Evolutionary conservation across 2,113 vertebrate species (phyloP).

Genomic region (Podarcis muralis): DNA sequence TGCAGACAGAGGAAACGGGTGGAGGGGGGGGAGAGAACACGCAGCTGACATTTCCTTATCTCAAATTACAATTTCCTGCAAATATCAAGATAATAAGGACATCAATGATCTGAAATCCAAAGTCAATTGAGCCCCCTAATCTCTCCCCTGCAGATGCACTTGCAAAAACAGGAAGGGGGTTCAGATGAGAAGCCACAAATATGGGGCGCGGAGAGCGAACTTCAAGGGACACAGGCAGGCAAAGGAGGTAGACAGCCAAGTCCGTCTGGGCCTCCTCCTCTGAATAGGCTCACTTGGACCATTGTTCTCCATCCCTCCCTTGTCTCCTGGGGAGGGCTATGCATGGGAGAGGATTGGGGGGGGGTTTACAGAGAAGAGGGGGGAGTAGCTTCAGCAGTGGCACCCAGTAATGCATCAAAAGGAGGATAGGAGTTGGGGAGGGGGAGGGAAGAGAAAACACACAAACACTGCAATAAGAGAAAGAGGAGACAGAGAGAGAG

Average conservation of each 20-base stretch:
- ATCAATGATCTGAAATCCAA: slow-evolving; percentile 39
- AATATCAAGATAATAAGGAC: slow-evolving; percentile 67
- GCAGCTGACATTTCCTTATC: slow-evolving; percentile 68
- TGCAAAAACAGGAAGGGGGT: neutral
- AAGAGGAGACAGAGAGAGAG: slow-evolving; percentile 69
- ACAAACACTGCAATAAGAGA: slow-evolving; percentile 37
- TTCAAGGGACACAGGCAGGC: neutral
- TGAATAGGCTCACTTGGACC: slow-evolving; percentile 64
- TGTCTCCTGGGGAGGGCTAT: slow-evolving; percentile 73
- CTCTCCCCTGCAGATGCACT: neutral
- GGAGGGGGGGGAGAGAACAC: neutral
- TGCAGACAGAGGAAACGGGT: slow-evolving; percentile 35
- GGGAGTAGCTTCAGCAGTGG: slow-evolving; percentile 70
- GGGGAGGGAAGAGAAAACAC: slow-evolving; percentile 24
- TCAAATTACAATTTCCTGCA: slow-evolving; percentile 73
- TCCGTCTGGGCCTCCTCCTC: slow-evolving; percentile 49
- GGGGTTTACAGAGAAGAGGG: slow-evolving; percentile 57
- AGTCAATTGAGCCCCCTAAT: slow-evolving; percentile 10
- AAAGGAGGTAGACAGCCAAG: slow-evolving; percentile 45
- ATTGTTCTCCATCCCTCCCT: slow-evolving; percentile 73
- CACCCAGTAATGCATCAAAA: slow-evolving; percentile 80
- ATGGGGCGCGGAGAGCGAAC: slow-evolving; percentile 36
- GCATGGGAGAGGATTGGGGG: slow-evolving; percentile 53
- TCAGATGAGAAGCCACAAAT: neutral
- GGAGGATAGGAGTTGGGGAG: slow-evolving; percentile 65